Evolutionary conservation across 35 echinoderm and acorn worm genomes (phyloP), one percentile per base, ranked within the genome.

Genomic region (Apostichopus parvimensis): DNA sequence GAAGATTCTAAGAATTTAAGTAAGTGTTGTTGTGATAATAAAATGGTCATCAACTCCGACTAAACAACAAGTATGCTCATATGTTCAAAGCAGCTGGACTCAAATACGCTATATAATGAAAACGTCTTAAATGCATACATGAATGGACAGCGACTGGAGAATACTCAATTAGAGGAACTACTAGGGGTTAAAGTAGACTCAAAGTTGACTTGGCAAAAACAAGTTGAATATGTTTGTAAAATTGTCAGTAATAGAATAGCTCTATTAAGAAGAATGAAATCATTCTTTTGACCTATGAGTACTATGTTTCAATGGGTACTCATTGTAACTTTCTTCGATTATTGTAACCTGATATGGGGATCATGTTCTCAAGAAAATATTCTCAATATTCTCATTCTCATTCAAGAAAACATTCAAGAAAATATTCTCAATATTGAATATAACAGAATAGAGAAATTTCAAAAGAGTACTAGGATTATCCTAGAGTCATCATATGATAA

Each of bases 31-130:
- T 6, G 12, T 56, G 80, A 82, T 15, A 82, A 82, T 82, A 82
- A 82, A 54, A 56, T 82, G 80, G 53, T 82, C 5, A 82, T 82
- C 52, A 82, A 82, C 34, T 17, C 52, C 12, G 80, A 82, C 17
- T 14, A 82, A 55, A 82, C 52, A 82, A 53, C 17, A 56, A 15
- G 80, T 82, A 17, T 82, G 52, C 34, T 82, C 8, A 56, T 82
- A 56, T 82, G 80, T 14, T 82, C 54, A 82, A 82, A 56, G 6
- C 80, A 82, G 34, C 1, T 21, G 34, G 14, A 57, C n/a, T n/a
- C n/a, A 82, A 82, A 17, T 53, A 82, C 52, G 1, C 28, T 14
- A 1, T 34, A 2, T 34, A 53, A 57, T 56, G 52, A 82, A 14
- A 9, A 82, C 34, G 11, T 54, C 34, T 82, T 59, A 82, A 12